phyloP scores from a whole-genome alignment of 1,140 invertebrate species.

The Caenorhabditis tropicalis region DNA sequence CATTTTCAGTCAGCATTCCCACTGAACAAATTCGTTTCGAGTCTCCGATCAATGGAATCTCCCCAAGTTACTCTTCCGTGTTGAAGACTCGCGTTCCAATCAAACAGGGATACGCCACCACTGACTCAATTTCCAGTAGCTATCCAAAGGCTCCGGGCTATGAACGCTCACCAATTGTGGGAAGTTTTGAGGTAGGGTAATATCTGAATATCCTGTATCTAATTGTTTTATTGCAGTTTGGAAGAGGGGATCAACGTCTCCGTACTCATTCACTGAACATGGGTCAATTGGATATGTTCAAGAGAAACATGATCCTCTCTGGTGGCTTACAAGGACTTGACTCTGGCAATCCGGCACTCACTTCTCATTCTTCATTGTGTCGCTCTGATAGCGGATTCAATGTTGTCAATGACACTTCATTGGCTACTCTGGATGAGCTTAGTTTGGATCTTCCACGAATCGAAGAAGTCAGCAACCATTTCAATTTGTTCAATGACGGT shows the following conservation, averaged over 20 bases:
- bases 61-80: constrained; percentile 21
- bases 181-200: constrained; percentile 40
- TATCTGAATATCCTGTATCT: neutral
- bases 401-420: constrained; percentile 26
- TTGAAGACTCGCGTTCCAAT: neutral
- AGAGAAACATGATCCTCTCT: constrained; percentile 29
- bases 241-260: constrained; percentile 42
- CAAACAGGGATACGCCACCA: constrained; percentile 9
- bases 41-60: neutral
- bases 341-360: constrained; percentile 43
- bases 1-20: constrained; percentile 34
- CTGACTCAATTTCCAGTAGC: constrained; percentile 44
- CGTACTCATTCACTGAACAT: constrained; percentile 54
- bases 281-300: constrained; percentile 49
- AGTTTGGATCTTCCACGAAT: constrained; percentile 50
- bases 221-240: neutral
- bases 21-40: constrained; percentile 32
- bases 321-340: neutral
- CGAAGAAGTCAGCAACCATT: constrained; percentile 17
- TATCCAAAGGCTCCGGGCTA: constrained; percentile 56
- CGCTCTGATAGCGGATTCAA: constrained; percentile 55
- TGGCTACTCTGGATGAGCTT: constrained; percentile 47
- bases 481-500: constrained; percentile 31
- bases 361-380: constrained; percentile 46
- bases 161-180: constrained; percentile 43